Conservation (phyloP, 2,113 vertebrate genomes). For the Tamias sibiricus region DNA sequence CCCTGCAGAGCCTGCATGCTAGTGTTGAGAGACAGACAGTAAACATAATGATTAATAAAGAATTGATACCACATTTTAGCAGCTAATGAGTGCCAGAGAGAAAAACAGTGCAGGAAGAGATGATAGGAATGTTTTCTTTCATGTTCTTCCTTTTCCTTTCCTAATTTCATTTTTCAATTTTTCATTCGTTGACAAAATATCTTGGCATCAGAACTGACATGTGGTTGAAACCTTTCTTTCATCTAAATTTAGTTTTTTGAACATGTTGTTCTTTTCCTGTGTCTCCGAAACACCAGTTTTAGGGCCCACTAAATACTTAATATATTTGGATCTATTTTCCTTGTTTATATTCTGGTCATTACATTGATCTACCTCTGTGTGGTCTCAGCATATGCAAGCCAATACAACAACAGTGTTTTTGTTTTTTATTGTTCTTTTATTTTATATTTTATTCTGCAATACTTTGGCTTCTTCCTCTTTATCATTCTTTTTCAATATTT, state of each 20-base stretch:
- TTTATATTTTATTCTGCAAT: neutral
- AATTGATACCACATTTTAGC: neutral
- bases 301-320: neutral
- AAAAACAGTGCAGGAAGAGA: neutral
- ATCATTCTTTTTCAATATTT: neutral
- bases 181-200: neutral
- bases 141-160: neutral
- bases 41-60: neutral
- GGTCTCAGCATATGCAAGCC: neutral
- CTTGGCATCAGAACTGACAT: neutral
- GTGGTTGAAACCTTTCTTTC: neutral
- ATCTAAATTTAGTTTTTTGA: neutral
- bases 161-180: neutral
- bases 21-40: neutral
- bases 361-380: neutral
- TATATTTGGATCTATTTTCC: neutral
- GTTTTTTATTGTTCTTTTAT: neutral
- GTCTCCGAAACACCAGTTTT: neutral
- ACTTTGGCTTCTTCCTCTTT: neutral
- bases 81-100: neutral
- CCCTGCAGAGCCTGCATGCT: neutral
- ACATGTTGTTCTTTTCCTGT: neutral
- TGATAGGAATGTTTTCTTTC: neutral
- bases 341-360: neutral
- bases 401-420: neutral